Conservation (phyloP, 2,113 vertebrate species). For the Crypturellus undulatus region DNA sequence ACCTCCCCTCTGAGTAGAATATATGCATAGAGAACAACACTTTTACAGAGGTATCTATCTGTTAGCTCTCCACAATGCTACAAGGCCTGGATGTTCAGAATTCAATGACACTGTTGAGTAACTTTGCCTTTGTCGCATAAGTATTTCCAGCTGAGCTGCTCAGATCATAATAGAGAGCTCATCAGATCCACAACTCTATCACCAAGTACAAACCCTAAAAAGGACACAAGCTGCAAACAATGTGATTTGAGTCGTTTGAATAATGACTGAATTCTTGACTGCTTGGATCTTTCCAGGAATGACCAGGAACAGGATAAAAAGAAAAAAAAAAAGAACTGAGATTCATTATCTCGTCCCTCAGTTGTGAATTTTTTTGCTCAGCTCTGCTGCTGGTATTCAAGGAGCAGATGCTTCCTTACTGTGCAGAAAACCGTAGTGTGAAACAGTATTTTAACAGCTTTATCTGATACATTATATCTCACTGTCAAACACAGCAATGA, state of each 20-base stretch:
- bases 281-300: conserved; percentile 31
- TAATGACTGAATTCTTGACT: not conserved
- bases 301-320: not conserved
- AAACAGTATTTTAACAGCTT: conserved; percentile 73
- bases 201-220: not conserved
- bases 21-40: not conserved
- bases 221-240: not conserved
- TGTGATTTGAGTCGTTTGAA: not conserved
- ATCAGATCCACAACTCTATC: not conserved
- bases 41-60: not conserved
- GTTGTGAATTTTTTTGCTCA: conserved; percentile 58
- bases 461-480: conserved; percentile 72
- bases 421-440: conserved; percentile 21
- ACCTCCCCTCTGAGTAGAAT: not conserved
- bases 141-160: not conserved
- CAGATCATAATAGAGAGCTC: not conserved
- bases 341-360: conserved; percentile 41
- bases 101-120: not conserved
- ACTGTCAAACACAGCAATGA: conserved; percentile 71
- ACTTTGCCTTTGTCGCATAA: not conserved
- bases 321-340: conserved; percentile 7
- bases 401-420: conserved; percentile 68
- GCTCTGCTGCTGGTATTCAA: not conserved
- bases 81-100: not conserved
- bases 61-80: rapidly evolving